Conservation (phyloP, 2,113 vertebrate genomes). For the human region GRCh38 chr9:77222501-77223000, state of each 20-base stretch:
- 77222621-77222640: neutral
- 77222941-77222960: no score
- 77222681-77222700: neutral
- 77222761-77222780: neutral
- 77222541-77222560: neutral
- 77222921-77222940: no score
- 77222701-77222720: neutral
- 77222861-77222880: no score
- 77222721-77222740: neutral
- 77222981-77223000: no score
- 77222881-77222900: no score
- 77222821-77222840: no score
- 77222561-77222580: neutral
- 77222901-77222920: no score
- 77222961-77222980: no score
- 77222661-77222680: neutral
- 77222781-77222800: no score
- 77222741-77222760: neutral
- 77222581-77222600: neutral
- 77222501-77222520: neutral
- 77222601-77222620: neutral
- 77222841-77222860: no score
- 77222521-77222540: neutral
- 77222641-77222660: neutral
- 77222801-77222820: no score